phyloP scores from a whole-genome alignment of 1,140 invertebrate species.

The Aphelenchoides fujianensis region DNA sequence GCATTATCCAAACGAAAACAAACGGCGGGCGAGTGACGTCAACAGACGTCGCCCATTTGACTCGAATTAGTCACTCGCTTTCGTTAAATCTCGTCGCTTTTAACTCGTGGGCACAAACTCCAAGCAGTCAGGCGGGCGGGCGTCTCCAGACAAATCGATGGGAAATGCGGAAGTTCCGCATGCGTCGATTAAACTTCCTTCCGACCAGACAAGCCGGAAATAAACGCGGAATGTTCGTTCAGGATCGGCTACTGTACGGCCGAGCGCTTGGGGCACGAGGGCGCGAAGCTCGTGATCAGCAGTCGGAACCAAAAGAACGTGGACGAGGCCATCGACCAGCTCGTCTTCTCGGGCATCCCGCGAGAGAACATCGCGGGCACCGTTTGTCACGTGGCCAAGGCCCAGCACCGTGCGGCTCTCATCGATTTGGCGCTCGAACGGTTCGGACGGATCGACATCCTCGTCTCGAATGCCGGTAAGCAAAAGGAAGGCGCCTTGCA shows the following conservation, averaged over 20 bases:
- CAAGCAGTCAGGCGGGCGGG: neutral
- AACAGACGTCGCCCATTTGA: too few species aligned
- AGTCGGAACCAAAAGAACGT: constrained; percentile 68
- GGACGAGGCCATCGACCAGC: constrained; percentile 56
- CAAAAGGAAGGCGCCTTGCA: constrained; percentile 77
- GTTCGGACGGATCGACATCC: constrained; percentile 84
- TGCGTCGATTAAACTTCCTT: too few species aligned
- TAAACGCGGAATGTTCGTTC: constrained; percentile 37
- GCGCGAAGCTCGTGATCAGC: constrained; percentile 85
- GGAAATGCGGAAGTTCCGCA: too few species aligned
- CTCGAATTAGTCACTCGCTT: too few species aligned
- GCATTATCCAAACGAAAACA: too few species aligned
- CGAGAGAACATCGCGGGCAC: constrained; percentile 24
- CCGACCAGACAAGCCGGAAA: too few species aligned
- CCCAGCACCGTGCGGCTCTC: constrained; percentile 62
- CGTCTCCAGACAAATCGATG: too few species aligned
- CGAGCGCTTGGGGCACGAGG: constrained; percentile 77
- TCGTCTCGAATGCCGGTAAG: constrained; percentile 85
- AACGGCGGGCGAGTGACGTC: too few species aligned
- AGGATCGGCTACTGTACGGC: constrained; percentile 91
- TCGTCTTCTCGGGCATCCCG: constrained; percentile 65
- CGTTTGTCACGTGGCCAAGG: constrained; percentile 66
- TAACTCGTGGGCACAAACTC: too few species aligned
- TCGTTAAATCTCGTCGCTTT: too few species aligned
- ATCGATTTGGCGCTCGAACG: constrained; percentile 74